These are phyloP conservation scores for Rotaria macrura DNA, from an alignment of 2,888 invertebrate genomes.

Conservation along the genomic window DNA sequence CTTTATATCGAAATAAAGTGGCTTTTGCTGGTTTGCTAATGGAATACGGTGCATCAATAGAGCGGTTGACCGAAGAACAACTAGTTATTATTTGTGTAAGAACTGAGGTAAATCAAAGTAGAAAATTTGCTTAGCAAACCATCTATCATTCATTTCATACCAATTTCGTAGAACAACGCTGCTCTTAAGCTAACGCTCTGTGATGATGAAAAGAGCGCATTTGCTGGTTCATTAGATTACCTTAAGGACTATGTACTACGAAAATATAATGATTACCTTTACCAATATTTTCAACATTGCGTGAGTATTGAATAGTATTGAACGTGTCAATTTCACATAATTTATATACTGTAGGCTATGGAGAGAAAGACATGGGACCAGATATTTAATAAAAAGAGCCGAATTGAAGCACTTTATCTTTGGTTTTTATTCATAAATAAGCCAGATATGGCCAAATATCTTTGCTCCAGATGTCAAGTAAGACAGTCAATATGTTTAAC, in stretches of 20 bases:
- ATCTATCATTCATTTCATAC: neutral
- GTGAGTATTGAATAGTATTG: neutral
- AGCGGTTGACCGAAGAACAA: neutral
- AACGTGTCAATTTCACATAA: neutral
- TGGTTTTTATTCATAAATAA: neutral
- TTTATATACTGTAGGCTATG: neutral
- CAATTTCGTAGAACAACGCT: neutral
- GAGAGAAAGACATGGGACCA: too few species aligned
- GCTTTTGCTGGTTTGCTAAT: neutral
- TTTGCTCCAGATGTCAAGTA: neutral
- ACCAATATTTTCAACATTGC: neutral
- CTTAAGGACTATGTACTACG: neutral
- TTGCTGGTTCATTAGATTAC: neutral
- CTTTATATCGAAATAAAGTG: neutral
- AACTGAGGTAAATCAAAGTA: neutral
- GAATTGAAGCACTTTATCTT: neutral
- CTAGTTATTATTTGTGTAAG: neutral
- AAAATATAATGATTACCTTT: neutral
- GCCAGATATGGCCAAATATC: neutral
- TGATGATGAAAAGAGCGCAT: too few species aligned
- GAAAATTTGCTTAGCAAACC: neutral
- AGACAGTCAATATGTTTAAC: neutral
- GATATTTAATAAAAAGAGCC: too few species aligned
- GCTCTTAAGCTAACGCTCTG: too few species aligned
- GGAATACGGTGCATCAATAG: neutral